Base-by-base conservation (phyloP, 2,113 vertebrate species). In the Actenoides lindsayi region DNA sequence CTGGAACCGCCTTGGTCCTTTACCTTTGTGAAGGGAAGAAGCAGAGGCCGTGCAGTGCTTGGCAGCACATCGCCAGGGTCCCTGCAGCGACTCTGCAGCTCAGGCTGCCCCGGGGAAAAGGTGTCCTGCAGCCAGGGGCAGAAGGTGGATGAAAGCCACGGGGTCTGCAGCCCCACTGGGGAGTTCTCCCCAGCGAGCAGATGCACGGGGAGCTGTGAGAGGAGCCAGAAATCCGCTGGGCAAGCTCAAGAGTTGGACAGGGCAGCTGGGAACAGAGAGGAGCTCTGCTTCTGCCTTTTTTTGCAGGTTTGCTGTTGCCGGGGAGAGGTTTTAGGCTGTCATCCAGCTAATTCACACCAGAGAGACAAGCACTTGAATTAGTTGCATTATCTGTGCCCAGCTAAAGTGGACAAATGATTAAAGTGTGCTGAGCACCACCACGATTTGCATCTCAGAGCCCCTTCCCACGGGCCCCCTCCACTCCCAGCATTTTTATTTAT, bases 321-420 rank as follows among this genome's bases (percentile, higher is more conserved):
- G 94, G 96, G 94, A 87, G 92, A 96, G 89, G 83, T 75, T 94
- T 95, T 51, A 82, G 94, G 92, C 96, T 88, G 82, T 37, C 90
- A 75, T 74, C 86, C 96, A 97, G 92, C 83, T 53, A 84, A 87
- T 89, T 96, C 95, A 76, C 86, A 79, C 73, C 77, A 89, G 30
- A 93, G 90, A 94, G 80, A 93, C 94, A 89, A 84, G 92, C 83
- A 35, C 76, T 93, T 92, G 95, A 96, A 95, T 94, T 60, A 79
- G 87, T 44, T 57, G 77, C 92, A 92, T 96, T 95, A 94, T 96
- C 94, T 84, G n/a, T 13, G 3, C 86, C 90, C 80, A n/a, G 95
- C 90, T 90, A 71, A 73, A 95, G 77, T 28, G 88, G 80, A 96
- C 96, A 97, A 96, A 96, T 91, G 93, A 96, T 90, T 92, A 92